A percentile compares a stretch with the other conserved stretches of the same genome.
Conservation (phyloP, 2,888 invertebrate genomes). For the Taphrorychus bicolor region DNA sequence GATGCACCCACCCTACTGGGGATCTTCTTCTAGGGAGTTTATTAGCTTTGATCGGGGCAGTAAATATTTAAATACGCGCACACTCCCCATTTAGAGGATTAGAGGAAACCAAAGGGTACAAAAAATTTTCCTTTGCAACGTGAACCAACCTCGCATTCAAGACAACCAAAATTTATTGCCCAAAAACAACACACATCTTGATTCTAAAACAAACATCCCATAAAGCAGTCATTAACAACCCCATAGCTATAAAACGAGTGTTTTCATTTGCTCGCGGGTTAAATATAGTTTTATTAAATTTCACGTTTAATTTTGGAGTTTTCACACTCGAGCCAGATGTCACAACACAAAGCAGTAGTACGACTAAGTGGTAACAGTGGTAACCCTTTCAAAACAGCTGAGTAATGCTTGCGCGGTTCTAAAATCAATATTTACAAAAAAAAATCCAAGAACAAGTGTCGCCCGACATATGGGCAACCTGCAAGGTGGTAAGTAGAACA, state of each 20-base stretch:
- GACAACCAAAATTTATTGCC: not conserved
- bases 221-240: constrained; percentile 23
- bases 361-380: too few relatives aligned
- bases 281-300: constrained; percentile 5
- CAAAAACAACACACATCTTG: constrained; percentile 5
- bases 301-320: not conserved
- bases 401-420: too few relatives aligned
- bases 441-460: not conserved
- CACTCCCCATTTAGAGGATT: not conserved
- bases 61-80: not conserved
- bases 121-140: too few relatives aligned
- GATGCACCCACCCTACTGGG: not conserved
- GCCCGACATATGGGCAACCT: not conserved
- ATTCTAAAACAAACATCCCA: constrained; percentile 17
- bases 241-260: constrained; percentile 3
- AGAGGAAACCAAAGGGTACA: too few relatives aligned
- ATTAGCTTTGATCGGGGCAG: not conserved
- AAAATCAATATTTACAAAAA: not conserved
- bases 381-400: too few relatives aligned
- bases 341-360: too few relatives aligned
- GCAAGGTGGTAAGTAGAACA: constrained; percentile 5
- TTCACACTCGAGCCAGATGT: not conserved
- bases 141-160: not conserved
- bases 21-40: not conserved
- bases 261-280: constrained; percentile 1